Base-by-base conservation (phyloP, 2,113 vertebrate genomes). In the Eublepharis macularius region DNA sequence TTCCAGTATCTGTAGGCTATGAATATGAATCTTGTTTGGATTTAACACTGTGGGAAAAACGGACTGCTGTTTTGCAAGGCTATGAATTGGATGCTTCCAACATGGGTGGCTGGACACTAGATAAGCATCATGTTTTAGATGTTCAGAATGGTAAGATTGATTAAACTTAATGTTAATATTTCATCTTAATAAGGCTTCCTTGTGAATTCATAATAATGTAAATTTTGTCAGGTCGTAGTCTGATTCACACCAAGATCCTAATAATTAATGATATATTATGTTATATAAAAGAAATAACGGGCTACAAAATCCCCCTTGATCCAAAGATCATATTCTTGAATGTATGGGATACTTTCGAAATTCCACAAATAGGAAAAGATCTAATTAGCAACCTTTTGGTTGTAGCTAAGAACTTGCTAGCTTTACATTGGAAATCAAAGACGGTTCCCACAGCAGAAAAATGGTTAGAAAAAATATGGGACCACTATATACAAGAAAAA, bases 21-120 rank as follows among this genome's bases (percentile, higher is more conserved):
- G 99, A 99, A 88, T 99, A 99, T 45, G 99, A 99, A 94, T 98
- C 98, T 2, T 99, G 99, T 86, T 94, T 99, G 87, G 98, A 98
- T 91, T 96, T 99, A 86, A 98, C 99, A 68, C 97, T 99, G 4
- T 99, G 99, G 99, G 99, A 99, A 92, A 99, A 98, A 94, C 95
- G 99, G 83, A 99, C 98, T 0, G 97, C 98, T 4, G 76, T 97
- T 92, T 83, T 99, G 75, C 99, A 99, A 92, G 99, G 98, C 77
- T 99, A 98, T 54, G 98, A 99, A 78, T 90, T 99, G 82, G 98
- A 99, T 80, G 97, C 98, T 4, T 98, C 98, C 91, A 98, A 97
- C 95, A 98, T 99, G 97, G 99, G 98, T 29, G 97, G 98, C 1
- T 99, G 99, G 98, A 99, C 97, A 0, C 43, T 99, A 84, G 97